A percentile compares a stretch with the other conserved stretches of the same genome.
Evolutionary conservation across 1,140 invertebrate species (phyloP).

Genomic region (Calliopsis andreniformis): DNA sequence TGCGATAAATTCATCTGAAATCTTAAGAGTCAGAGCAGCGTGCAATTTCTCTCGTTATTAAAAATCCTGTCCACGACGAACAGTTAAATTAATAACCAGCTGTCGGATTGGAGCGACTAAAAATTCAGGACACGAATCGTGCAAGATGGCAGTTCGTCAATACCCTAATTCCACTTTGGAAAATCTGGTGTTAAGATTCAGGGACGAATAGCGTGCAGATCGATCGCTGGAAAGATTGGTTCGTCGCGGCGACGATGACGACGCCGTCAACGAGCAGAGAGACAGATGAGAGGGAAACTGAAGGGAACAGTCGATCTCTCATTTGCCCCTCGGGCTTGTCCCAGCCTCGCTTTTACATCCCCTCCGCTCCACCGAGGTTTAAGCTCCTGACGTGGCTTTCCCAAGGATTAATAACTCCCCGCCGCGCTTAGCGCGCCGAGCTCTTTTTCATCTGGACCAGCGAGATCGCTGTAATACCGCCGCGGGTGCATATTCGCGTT

Average conservation of each 20-base stretch:
- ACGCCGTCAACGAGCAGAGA: conserved; percentile 28
- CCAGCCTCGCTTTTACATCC: conserved; percentile 7
- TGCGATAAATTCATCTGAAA: not conserved
- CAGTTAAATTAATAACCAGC: no score
- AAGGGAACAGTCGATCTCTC: conserved; percentile 12
- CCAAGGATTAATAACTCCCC: conserved; percentile 70
- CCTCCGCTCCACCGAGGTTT: not conserved
- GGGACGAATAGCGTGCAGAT: not conserved
- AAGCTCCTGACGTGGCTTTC: conserved; percentile 40
- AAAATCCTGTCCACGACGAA: no score
- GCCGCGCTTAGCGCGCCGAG: conserved; percentile 63
- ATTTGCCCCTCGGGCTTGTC: not conserved
- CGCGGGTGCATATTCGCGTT: conserved; percentile 18
- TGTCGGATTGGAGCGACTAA: no score
- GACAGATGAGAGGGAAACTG: conserved; percentile 40
- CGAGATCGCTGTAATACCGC: conserved; percentile 60
- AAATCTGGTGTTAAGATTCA: conserved; percentile 25
- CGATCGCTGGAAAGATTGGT: conserved; percentile 56
- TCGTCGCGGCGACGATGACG: conserved; percentile 51
- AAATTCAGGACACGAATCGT: no score
- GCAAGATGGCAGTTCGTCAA: no score
- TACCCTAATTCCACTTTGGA: not conserved
- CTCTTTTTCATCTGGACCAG: conserved; percentile 70
- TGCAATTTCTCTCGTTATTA: no score
- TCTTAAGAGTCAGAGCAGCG: not conserved